phyloP scores from a whole-genome alignment of 2,113 vertebrate species.

The Epinephelus cyanopodus region DNA sequence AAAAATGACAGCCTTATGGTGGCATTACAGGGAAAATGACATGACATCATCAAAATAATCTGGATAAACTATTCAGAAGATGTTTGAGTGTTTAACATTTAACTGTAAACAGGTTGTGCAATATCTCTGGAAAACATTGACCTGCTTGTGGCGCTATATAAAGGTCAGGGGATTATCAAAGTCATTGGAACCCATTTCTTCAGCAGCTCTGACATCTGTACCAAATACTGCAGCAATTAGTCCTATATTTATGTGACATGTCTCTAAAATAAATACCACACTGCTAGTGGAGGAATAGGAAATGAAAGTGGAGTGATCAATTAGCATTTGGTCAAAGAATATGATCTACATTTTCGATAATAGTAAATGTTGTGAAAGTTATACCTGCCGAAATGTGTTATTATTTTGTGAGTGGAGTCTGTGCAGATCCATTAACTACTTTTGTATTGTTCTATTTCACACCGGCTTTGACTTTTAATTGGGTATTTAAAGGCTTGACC shows the following conservation, averaged over 20 bases:
- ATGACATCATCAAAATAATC: background rate
- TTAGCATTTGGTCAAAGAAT: background rate
- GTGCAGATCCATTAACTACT: background rate
- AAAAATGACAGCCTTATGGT: no score
- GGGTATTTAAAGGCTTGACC: slow-evolving; percentile 18
- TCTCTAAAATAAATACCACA: background rate
- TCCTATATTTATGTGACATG: background rate
- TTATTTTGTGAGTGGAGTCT: background rate
- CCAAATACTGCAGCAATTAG: background rate
- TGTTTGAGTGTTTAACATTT: background rate
- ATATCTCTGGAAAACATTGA: background rate
- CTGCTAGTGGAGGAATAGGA: no score
- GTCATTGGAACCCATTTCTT: background rate
- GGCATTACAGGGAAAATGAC: background rate
- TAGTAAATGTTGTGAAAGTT: background rate
- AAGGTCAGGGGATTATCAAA: background rate
- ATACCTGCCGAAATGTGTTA: background rate
- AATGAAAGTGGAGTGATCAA: background rate
- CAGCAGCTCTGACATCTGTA: background rate
- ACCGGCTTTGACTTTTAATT: slow-evolving; percentile 9
- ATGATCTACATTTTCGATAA: background rate
- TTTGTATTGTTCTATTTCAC: slow-evolving; percentile 12
- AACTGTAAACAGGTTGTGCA: background rate
- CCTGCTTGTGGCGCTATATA: background rate
- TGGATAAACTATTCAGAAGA: background rate